These are phyloP conservation scores for Desmophyllum pertusum DNA, from an alignment of 92 coral and sea anemone genomes.

Conservation along the genomic window DNA sequence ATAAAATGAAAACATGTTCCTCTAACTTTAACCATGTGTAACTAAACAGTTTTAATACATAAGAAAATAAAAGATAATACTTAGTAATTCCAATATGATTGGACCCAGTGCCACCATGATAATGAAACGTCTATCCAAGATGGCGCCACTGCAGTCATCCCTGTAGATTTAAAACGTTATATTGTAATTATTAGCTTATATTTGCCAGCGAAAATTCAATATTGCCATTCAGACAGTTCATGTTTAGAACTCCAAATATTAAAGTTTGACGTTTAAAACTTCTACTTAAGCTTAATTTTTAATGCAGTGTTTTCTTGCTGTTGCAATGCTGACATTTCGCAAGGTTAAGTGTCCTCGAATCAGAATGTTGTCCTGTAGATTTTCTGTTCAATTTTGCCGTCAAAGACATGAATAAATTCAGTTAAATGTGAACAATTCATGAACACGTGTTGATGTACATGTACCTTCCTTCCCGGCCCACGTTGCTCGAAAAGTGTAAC, in stretches of 20 bases:
- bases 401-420: background rate
- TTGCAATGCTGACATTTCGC: background rate
- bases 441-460: too few species aligned
- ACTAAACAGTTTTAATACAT: background rate
- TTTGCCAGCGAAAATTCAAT: constrained; percentile 12
- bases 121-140: background rate
- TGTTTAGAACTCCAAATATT: background rate
- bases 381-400: background rate
- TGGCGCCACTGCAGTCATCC: background rate
- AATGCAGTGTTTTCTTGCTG: background rate
- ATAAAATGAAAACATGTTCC: background rate
- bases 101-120: background rate
- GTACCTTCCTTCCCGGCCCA: background rate
- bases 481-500: background rate
- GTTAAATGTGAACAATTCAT: background rate
- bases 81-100: background rate
- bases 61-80: background rate
- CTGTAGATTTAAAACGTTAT: background rate
- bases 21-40: background rate
- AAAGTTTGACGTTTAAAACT: too few species aligned
- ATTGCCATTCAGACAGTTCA: background rate
- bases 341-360: background rate
- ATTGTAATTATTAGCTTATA: constrained; percentile 1
- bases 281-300: background rate
- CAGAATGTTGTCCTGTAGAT: background rate